Evolutionary conservation across 2,113 vertebrate species (phyloP), one percentile per base, ranked within the genome.

Genomic region (Rattus rattus): DNA sequence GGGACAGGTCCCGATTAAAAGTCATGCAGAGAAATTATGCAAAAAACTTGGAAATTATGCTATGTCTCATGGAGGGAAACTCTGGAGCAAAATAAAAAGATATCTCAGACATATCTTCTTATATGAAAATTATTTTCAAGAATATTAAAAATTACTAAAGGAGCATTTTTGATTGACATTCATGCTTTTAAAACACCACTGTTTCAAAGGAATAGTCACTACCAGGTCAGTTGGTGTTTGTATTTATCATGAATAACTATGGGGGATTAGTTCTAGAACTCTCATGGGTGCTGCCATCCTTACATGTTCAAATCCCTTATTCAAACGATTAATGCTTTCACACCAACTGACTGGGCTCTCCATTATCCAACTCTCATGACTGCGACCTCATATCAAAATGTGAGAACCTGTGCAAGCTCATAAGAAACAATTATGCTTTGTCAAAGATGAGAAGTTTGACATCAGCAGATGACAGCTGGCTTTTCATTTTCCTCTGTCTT

Each of bases 81-180:
- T 52, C 16, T 87, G 84, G 9, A 94, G 88, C 92, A 47, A 88
- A 59, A 96, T 88, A 65, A 96, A 95, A 94, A 26, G 47, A 28
- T 89, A 95, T 56, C 70, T 80, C 67, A 77, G 77, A 93, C 33
- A 24, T n/a, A 96, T 91, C 73, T 81, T 39, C 30, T 73, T 95
- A 69, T 94, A 76, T 88, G 90, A 95, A 90, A 67, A 75, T 75
- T 87, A 81, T 93, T 84, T 86, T 95, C 69, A 96, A 26, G 52
- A 96, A 70, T 52, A 77, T 33, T 90, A 95, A 95, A 56, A 86
- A 76, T 85, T 67, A 5, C 20, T 86, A 59, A 47, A 81, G 20
- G 28, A 30, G 2, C 70, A 87, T 14, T 94, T 88, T 80, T 90
- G 76, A 56, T 70, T 56, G 33, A 65, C 1, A 7, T 2, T 7